phyloP scores from a whole-genome alignment of 2,888 invertebrate species.

The Tuta absoluta region DNA sequence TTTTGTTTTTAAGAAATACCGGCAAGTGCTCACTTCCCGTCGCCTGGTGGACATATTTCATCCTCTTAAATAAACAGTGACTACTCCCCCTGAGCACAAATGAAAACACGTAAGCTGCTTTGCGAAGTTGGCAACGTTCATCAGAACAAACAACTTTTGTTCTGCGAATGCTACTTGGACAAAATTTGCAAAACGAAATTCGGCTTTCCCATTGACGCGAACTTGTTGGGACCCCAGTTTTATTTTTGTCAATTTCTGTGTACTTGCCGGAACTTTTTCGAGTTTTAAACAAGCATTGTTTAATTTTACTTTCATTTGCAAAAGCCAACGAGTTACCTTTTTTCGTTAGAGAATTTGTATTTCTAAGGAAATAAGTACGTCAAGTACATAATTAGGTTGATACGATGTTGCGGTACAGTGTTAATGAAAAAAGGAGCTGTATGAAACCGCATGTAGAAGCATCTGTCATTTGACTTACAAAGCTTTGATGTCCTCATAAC shows the following conservation, averaged over 20 bases:
- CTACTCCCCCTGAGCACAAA: neutral
- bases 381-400: neutral
- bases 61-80: conserved; percentile 11
- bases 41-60: conserved; percentile 14
- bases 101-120: conserved; percentile 24
- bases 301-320: conserved; percentile 1
- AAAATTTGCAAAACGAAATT: conserved; percentile 25
- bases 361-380: neutral
- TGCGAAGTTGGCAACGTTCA: conserved; percentile 21
- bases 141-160: conserved; percentile 24
- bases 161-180: conserved; percentile 13
- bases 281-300: conserved; percentile 12
- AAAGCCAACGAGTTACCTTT: neutral
- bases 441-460: no score
- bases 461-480: neutral
- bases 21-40: neutral
- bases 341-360: neutral
- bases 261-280: neutral
- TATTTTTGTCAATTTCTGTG: conserved; percentile 22
- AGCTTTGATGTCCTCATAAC: neutral
- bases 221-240: conserved; percentile 11
- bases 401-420: no score
- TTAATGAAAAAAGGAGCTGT: no score
- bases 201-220: conserved; percentile 21
- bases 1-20: conserved; percentile 3